These are phyloP conservation scores for Alligator mississippiensis DNA, from an alignment of 2,113 vertebrate genomes.

Conservation along the genomic window DNA sequence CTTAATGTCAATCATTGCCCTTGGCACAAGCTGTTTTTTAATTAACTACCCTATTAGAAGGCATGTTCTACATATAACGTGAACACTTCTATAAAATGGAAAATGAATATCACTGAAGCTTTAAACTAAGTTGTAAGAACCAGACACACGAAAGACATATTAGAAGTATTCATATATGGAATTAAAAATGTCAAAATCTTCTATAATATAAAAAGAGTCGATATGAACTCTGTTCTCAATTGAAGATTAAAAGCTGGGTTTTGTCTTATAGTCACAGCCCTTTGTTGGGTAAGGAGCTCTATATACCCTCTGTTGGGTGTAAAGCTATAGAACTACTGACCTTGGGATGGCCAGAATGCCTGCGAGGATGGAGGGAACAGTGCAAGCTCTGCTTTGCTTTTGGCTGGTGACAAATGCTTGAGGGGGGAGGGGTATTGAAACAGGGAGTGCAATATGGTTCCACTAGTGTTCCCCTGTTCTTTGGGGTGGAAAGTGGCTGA, in stretches of 20 bases:
- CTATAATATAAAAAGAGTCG: background rate
- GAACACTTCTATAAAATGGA: background rate
- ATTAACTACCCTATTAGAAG: no score
- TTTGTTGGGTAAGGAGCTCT: background rate
- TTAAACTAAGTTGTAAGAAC: background rate
- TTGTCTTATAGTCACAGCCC: background rate
- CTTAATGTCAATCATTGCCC: background rate
- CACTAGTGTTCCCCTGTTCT: background rate
- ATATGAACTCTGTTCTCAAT: no score
- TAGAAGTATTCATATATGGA: background rate
- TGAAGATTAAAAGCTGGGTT: background rate
- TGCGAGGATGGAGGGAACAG: no score
- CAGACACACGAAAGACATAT: background rate
- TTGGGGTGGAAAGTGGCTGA: background rate
- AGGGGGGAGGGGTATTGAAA: background rate
- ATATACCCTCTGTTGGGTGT: background rate
- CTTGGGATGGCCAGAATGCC: background rate
- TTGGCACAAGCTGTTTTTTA: no score
- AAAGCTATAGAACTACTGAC: background rate
- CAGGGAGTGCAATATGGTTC: background rate
- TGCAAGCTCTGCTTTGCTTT: background rate
- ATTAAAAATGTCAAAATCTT: background rate
- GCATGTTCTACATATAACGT: background rate
- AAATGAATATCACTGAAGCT: background rate
- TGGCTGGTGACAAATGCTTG: background rate